Evolutionary conservation across 2,888 invertebrate genomes (phyloP).

Genomic region (Dasypolia templi): DNA sequence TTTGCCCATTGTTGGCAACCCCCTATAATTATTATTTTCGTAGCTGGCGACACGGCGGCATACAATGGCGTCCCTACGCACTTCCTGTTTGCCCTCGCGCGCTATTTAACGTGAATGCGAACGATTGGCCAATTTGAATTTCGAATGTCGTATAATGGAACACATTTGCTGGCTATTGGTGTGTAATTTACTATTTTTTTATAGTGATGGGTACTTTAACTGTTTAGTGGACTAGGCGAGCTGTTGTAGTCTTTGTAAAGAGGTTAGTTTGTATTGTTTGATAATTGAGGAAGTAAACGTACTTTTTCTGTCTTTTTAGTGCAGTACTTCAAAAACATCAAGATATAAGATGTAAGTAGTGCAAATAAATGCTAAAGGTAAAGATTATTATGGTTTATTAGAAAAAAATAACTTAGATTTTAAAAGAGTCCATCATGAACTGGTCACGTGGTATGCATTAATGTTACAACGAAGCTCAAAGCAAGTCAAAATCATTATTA

Average conservation of each 20-base stretch:
- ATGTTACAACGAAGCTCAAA: too few species aligned
- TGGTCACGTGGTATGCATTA: too few species aligned
- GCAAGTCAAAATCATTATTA: too few species aligned
- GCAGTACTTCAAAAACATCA: neutral
- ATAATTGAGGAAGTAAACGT: constrained; percentile 64
- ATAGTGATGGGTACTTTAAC: constrained; percentile 67
- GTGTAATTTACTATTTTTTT: constrained; percentile 82
- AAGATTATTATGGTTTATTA: neutral
- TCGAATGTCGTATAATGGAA: constrained; percentile 85
- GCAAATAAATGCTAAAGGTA: constrained; percentile 5
- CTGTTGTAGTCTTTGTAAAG: constrained; percentile 44
- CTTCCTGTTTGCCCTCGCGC: constrained; percentile 90
- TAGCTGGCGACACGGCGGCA: constrained; percentile 89
- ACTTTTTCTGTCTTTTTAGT: constrained; percentile 9
- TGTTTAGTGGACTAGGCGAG: constrained; percentile 61
- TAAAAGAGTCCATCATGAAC: neutral
- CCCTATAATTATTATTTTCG: constrained; percentile 90
- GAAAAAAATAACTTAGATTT: neutral
- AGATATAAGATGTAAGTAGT: neutral
- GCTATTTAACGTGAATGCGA: constrained; percentile 90
- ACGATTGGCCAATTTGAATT: constrained; percentile 89
- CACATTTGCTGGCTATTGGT: constrained; percentile 80
- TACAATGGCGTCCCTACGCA: constrained; percentile 86
- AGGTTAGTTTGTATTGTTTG: constrained; percentile 42
- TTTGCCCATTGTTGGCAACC: constrained; percentile 84